phyloP scores from a whole-genome alignment of 2,888 invertebrate species.

The Portevinia maculata region DNA sequence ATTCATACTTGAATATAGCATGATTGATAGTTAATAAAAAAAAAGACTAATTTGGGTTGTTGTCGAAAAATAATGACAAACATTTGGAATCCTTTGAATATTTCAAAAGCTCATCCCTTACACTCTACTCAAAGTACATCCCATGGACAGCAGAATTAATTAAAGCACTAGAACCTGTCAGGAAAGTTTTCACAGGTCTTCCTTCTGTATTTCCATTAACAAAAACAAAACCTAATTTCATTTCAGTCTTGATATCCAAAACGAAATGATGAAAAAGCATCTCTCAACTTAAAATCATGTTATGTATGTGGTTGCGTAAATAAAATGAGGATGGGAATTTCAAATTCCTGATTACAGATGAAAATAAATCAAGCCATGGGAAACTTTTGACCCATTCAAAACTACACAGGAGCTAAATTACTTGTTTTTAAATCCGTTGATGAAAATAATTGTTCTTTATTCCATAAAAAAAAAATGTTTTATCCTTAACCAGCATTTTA shows the following conservation, averaged over 20 bases:
- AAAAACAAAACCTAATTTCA: conserved; percentile 14
- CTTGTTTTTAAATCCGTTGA: not conserved
- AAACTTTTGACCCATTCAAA: not conserved
- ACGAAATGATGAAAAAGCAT: not conserved
- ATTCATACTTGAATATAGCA: not conserved
- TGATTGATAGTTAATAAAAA: not conserved
- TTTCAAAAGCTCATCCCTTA: not conserved
- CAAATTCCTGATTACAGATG: conserved; percentile 4
- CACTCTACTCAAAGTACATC: not conserved
- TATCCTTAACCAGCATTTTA: conserved; percentile 50
- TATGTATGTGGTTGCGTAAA: not conserved
- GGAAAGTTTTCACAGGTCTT: conserved; percentile 17
- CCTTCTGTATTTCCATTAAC: conserved; percentile 24
- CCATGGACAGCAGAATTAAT: conserved; percentile 8
- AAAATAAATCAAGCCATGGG: not conserved
- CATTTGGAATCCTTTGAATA: not conserved
- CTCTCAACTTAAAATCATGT: not conserved
- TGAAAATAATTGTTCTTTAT: not conserved
- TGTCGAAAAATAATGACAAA: not conserved
- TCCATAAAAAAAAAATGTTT: not conserved
- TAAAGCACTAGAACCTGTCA: not conserved
- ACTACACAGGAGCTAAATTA: not conserved
- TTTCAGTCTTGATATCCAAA: conserved; percentile 1
- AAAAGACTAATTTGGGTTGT: not conserved
- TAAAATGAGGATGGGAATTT: conserved; percentile 4